Conservation (phyloP, 2,797 vertebrate species). For the Centroberyx gerrardi region DNA sequence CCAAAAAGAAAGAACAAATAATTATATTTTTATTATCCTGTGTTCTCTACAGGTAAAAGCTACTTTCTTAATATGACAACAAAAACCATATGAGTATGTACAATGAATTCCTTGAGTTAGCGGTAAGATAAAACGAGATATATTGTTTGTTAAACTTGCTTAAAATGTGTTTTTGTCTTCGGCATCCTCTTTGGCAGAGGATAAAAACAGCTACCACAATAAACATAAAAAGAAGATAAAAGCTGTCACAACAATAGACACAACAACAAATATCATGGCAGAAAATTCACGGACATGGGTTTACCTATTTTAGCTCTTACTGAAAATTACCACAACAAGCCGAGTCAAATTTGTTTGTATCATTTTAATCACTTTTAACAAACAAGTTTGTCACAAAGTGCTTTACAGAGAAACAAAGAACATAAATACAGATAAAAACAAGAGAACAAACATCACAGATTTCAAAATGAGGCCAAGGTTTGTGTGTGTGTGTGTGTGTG, state of each 20-base stretch:
- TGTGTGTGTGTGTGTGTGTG: not conserved
- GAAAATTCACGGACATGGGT: not conserved
- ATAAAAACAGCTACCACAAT: slow-evolving; percentile 2
- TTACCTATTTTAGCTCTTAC: slow-evolving; percentile 20
- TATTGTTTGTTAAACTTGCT: slow-evolving; percentile 15
- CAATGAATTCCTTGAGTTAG: no score
- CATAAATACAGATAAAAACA: slow-evolving; percentile 12
- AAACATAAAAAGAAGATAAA: slow-evolving; percentile 14
- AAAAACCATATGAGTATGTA: no score
- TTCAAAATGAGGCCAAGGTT: no score
- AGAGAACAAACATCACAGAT: not conserved
- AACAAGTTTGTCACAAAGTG: not conserved
- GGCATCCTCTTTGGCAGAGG: not conserved
- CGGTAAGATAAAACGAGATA: no score
- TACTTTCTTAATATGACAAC: no score
- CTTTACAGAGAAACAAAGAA: not conserved
- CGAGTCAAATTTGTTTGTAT: not conserved
- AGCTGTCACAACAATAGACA: not conserved
- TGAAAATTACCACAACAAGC: not conserved
- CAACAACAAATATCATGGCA: slow-evolving; percentile 1
- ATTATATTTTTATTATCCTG: no score
- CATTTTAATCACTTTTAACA: no score
- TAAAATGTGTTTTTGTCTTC: not conserved
- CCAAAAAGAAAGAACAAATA: no score
- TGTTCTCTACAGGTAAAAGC: no score